A percentile compares a stretch with the other conserved stretches of the same genome.
phyloP scores from a whole-genome alignment of 2,113 vertebrate species.

The Sinocyclocheilus rhinocerous region DNA sequence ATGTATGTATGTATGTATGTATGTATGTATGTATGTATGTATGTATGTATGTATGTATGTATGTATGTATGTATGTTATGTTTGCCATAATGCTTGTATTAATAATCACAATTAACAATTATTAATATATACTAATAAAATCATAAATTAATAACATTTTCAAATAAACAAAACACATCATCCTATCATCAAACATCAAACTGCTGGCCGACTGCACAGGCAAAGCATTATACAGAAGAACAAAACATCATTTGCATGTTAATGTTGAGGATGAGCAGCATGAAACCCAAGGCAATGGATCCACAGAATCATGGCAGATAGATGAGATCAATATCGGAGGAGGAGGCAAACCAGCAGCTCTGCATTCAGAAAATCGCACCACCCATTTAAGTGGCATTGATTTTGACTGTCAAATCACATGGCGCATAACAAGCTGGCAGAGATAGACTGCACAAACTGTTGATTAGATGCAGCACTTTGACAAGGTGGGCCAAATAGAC shows the following conservation, averaged over 20 bases:
- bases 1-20: too few relatives aligned
- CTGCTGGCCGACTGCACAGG: slow-evolving; percentile 11
- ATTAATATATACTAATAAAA: background rate
- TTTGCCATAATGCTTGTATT: too few relatives aligned
- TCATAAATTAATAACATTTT: background rate
- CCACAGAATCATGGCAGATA: slow-evolving; percentile 14
- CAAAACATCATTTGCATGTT: slow-evolving; percentile 30
- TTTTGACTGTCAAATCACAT: slow-evolving; percentile 68
- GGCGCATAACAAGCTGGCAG: slow-evolving; percentile 55
- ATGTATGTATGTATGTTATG: too few relatives aligned
- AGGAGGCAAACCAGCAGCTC: slow-evolving; percentile 48
- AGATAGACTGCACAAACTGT: slow-evolving; percentile 54
- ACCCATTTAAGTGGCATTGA: slow-evolving; percentile 68
- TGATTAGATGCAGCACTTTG: slow-evolving; percentile 64
- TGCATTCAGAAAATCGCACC: slow-evolving; percentile 54
- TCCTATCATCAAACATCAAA: background rate
- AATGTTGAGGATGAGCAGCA: background rate
- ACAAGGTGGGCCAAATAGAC: slow-evolving; percentile 56
- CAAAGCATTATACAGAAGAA: slow-evolving; percentile 11
- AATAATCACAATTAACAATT: background rate
- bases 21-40: too few relatives aligned
- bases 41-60: too few relatives aligned
- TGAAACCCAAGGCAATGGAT: background rate
- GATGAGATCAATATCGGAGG: slow-evolving; percentile 66
- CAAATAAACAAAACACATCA: background rate